Evolutionary conservation across 2,797 vertebrate genomes (phyloP).

Genomic region (Microctenopoma lineatum): DNA sequence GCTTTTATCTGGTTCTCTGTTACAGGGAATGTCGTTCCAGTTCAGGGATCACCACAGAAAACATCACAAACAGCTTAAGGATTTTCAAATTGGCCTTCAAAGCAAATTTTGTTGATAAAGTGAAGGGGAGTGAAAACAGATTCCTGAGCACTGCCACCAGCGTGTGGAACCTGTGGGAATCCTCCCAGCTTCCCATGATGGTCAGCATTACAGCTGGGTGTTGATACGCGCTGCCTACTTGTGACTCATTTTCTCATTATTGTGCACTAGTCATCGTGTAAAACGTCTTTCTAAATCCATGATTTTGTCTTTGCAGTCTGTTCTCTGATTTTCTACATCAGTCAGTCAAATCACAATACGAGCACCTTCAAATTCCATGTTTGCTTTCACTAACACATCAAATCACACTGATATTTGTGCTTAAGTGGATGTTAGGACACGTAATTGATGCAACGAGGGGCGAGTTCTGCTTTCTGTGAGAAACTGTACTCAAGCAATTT

Average conservation of each 20-base stretch:
- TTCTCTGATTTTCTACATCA: slow-evolving; percentile 8
- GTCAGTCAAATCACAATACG: not conserved
- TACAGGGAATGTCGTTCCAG: not conserved
- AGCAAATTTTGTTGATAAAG: slow-evolving; percentile 50
- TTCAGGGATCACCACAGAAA: not conserved
- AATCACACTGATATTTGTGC: not conserved
- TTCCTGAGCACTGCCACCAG: slow-evolving; percentile 9
- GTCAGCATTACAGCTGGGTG: not conserved
- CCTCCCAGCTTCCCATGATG: not conserved
- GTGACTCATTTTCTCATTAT: not conserved
- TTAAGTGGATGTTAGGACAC: not conserved
- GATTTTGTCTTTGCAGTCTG: not conserved
- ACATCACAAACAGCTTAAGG: not conserved
- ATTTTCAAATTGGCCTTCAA: slow-evolving; percentile 36
- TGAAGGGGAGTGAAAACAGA: slow-evolving; percentile 27
- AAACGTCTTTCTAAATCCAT: not conserved
- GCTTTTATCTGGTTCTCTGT: not conserved
- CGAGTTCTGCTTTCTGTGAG: not conserved
- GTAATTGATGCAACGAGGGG: not conserved
- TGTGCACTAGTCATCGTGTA: not conserved
- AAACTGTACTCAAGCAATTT: not conserved
- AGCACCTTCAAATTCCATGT: not conserved
- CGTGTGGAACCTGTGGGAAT: slow-evolving; percentile 2
- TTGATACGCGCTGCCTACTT: slow-evolving; percentile 1
- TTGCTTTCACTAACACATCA: not conserved